Base-by-base conservation (phyloP, 2,113 vertebrate genomes). In the Melanerpes formicivorus region DNA sequence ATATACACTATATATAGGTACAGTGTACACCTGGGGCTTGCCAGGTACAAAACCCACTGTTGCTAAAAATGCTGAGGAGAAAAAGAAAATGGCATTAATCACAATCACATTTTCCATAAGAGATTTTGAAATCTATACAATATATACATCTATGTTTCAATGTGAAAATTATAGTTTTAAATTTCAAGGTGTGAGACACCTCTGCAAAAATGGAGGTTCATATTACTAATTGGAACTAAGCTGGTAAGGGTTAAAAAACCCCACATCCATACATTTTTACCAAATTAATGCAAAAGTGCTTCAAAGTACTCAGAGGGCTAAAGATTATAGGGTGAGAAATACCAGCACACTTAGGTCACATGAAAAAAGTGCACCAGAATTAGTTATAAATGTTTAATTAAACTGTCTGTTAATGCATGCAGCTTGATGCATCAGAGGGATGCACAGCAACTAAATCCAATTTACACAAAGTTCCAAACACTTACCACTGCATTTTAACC, bases 271-370 rank as follows among this genome's bases (percentile, higher is more conserved):
- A 97, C 96, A 85, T 96, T 97, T 97, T 98, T 97, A 97, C 97
- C 97, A 98, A 97, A 97, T 97, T 94, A 98, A 98, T 97, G 98
- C 97, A 98, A 98, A 99, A 98, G 98, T 99, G 98, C 98, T 98
- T 98, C 97, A 96, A 97, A 98, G 98, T 99, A 99, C 99, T 99
- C 98, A 99, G 98, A 99, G 99, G 99, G 99, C 99, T 99, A 98
- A 99, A 99, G 98, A 97, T 98, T 97, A 98, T 97, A 98, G 98
- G 98, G 98, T 98, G 98, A 97, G 97, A 97, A 97, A 98, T 95
- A 97, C 96, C 97, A 97, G 98, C 98, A 98, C 98, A 98, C 98
- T 98, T 97, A 97, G 93, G 94, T 98, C 97, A 96, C 97, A 87
- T 97, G 97, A 97, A 98, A 96, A 98, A 98, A 98, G 98, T 98